Conservation (phyloP, 2,888 invertebrate genomes). For the Gryllus longicercus region DNA sequence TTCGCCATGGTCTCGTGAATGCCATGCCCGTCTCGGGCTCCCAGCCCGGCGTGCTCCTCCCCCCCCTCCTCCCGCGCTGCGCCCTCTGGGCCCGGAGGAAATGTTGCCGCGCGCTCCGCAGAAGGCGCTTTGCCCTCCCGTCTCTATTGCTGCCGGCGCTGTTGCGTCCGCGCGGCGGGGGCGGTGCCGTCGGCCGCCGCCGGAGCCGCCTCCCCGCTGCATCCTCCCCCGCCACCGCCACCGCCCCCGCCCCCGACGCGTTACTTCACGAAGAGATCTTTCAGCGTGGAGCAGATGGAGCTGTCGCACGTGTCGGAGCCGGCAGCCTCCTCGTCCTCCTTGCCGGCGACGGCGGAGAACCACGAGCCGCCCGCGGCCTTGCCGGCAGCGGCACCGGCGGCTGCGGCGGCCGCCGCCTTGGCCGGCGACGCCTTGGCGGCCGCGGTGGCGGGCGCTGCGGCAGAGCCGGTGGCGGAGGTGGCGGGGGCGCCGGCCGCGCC, state of each 20-base stretch:
- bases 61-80: too few relatives aligned
- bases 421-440: conserved; percentile 40
- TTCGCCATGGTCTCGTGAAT: too few relatives aligned
- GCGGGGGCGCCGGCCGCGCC: background rate
- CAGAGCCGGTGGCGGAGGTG: background rate
- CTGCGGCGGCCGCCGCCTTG: conserved; percentile 35
- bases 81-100: too few relatives aligned
- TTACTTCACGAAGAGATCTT: conserved; percentile 83
- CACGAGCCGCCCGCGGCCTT: conserved; percentile 49
- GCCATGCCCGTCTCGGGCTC: too few relatives aligned
- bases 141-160: too few relatives aligned
- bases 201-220: too few relatives aligned
- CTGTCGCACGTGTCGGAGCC: conserved; percentile 69
- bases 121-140: too few relatives aligned
- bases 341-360: conserved; percentile 58
- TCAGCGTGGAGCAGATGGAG: conserved; percentile 76
- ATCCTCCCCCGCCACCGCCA: too few relatives aligned
- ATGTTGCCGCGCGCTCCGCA: too few relatives aligned
- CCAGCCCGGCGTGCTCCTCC: too few relatives aligned
- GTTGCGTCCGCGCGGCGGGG: too few relatives aligned
- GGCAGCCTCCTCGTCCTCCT: conserved; percentile 59
- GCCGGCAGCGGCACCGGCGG: conserved; percentile 43
- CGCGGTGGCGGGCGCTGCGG: conserved; percentile 42
- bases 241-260: background rate
- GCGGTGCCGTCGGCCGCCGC: too few relatives aligned